Evolutionary conservation across 2,888 invertebrate genomes (phyloP).

Genomic region (Drosophila siamana): DNA sequence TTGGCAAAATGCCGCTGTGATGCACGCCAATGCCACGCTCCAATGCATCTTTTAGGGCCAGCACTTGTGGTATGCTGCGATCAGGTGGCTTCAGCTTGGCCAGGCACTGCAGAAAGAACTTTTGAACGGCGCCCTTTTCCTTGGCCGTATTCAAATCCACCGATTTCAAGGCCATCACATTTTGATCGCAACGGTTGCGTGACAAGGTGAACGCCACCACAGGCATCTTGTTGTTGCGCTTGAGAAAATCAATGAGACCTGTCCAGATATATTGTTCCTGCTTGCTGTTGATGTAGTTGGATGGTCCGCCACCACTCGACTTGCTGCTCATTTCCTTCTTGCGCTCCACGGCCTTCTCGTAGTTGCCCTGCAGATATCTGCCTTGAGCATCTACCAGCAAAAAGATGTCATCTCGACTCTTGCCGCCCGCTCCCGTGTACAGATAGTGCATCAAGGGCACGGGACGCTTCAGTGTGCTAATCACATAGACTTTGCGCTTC

Average conservation of each 20-base stretch:
- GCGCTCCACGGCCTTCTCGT: slow-evolving; percentile 87
- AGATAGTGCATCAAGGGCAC: slow-evolving; percentile 98
- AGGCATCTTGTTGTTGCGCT: slow-evolving; percentile 93
- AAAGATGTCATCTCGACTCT: slow-evolving; percentile 90
- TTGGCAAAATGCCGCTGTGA: slow-evolving; percentile 98
- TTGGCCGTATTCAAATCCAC: slow-evolving; percentile 93
- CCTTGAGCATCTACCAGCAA: slow-evolving; percentile 92
- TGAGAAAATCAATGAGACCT: slow-evolving; percentile 93
- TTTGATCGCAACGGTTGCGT: slow-evolving; percentile 87
- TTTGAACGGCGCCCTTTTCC: slow-evolving; percentile 93
- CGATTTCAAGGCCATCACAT: slow-evolving; percentile 87
- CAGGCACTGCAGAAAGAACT: slow-evolving; percentile 94
- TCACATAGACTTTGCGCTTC: slow-evolving; percentile 95
- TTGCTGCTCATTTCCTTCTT: slow-evolving; percentile 84
- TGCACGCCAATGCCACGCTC: slow-evolving; percentile 97
- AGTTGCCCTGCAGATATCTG: slow-evolving; percentile 89
- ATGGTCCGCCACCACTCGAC: slow-evolving; percentile 29
- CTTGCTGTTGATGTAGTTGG: slow-evolving; percentile 85
- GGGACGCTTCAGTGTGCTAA: slow-evolving; percentile 96
- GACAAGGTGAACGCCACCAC: slow-evolving; percentile 98
- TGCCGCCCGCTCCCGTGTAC: slow-evolving; percentile 92
- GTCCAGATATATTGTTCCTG: slow-evolving; percentile 94
- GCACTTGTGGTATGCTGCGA: slow-evolving; percentile 94
- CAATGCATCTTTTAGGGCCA: slow-evolving; percentile 89
- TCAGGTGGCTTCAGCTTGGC: slow-evolving; percentile 94